Base-by-base conservation (phyloP, 2,113 vertebrate species). In the Dicaeum eximium region DNA sequence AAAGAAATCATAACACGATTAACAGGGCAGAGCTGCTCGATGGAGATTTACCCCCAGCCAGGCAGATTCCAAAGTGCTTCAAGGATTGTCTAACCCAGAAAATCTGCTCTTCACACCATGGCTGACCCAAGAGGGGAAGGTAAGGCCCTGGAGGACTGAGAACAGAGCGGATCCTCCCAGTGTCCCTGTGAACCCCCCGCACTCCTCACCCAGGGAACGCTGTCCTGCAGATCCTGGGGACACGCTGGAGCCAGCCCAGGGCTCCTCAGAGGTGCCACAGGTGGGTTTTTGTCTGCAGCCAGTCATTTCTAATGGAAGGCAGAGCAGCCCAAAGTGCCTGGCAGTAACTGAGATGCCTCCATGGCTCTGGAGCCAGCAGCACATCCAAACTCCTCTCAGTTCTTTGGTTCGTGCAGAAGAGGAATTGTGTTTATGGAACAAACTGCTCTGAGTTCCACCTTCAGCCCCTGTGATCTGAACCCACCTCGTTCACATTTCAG, bases 351-450 rank as follows among this genome's bases (percentile, higher is more conserved):
- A 11, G 7, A 1, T 2, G 4, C 37, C 22, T 19, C 37, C 13
- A 0, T 0, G 0, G n/a, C 0, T 48, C 4, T 77, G 67, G 33
- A 35, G 25, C 5, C 15, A 0, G 6, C 80, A 11, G 42, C 44
- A 15, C 2, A 1, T 16, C 65, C 28, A 9, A 25, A 3, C 42
- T 31, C 4, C 61, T 31, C 67, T 28, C 33, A 3, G 0, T 42
- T 8, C 3, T 38, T 9, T n/a, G 27, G 21, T 24, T 20, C 7
- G 3, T 7, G 40, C 30, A 24, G 6, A 56, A 38, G 40, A 16
- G 64, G 51, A 78, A 25, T 14, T 17, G 27, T n/a, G 30, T 37
- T 56, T 3, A 2, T 28, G 61, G 62, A 48, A 6, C n/a, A 53
- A 65, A 20, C 35, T 6, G 35, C 40, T 58, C n/a, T 6, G 3